phyloP scores from a whole-genome alignment of 2,113 vertebrate species.

The Mustelus asterias region DNA sequence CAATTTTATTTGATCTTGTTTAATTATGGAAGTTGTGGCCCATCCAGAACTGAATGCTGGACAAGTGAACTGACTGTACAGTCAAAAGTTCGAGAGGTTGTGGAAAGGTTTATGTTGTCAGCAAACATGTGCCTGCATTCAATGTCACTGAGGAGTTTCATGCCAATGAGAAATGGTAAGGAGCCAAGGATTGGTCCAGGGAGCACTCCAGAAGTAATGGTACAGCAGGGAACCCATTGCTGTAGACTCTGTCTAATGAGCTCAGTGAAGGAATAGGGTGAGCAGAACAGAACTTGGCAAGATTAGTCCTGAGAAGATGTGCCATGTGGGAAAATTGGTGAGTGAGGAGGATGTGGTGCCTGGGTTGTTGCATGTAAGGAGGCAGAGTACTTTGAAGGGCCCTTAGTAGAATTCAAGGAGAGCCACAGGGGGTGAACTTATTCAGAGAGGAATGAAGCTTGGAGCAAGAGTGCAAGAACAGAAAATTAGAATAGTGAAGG shows the following conservation, averaged over 20 bases:
- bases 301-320: not conserved
- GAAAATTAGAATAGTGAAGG: not conserved
- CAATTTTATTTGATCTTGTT: too few species aligned
- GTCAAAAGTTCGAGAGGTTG: too few species aligned
- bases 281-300: not conserved
- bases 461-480: constrained; percentile 5
- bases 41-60: too few species aligned
- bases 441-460: not conserved
- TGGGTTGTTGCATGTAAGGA: not conserved
- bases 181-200: too few species aligned
- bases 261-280: not conserved
- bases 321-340: not conserved
- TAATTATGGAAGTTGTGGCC: too few species aligned
- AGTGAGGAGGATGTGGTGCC: not conserved
- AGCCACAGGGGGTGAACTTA: constrained; percentile 37
- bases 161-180: too few species aligned
- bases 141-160: too few species aligned
- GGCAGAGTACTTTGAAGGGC: not conserved
- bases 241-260: not conserved
- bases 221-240: not conserved
- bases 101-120: too few species aligned
- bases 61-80: too few species aligned
- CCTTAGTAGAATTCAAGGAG: not conserved
- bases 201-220: not conserved
- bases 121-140: too few species aligned